These are phyloP conservation scores for Teleogryllus occipitalis DNA, from an alignment of 1,140 invertebrate species.

Conservation along the genomic window DNA sequence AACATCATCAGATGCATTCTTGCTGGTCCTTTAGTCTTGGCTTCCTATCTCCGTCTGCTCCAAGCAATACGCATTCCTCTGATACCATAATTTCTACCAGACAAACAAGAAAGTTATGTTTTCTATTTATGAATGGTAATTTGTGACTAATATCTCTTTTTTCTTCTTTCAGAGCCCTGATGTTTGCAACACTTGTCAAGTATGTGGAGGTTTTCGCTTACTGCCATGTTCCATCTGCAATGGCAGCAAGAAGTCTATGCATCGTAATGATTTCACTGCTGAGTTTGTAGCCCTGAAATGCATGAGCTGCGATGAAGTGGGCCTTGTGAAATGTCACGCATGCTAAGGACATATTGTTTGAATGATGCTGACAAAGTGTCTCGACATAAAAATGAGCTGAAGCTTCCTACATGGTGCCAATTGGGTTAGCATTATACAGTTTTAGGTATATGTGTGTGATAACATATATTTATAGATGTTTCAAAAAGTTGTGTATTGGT, in stretches of 20 bases:
- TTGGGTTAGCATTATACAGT: not conserved
- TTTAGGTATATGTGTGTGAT: not conserved
- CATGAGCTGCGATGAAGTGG: constrained; percentile 93
- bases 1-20: too few relatives aligned
- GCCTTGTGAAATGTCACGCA: constrained; percentile 74
- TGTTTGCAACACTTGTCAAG: constrained; percentile 66
- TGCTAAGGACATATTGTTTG: constrained; percentile 41
- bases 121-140: too few relatives aligned
- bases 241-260: constrained; percentile 89
- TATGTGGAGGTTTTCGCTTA: constrained; percentile 83
- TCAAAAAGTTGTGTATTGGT: not conserved
- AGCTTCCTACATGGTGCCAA: not conserved
- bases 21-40: too few relatives aligned
- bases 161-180: constrained; percentile 57
- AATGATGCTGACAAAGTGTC: not conserved
- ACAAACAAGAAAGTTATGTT: too few relatives aligned
- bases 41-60: too few relatives aligned
- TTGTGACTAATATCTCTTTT: not conserved
- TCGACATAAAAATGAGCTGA: not conserved
- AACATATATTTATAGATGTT: not conserved
- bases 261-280: constrained; percentile 86
- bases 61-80: too few relatives aligned
- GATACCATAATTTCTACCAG: too few relatives aligned
- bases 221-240: constrained; percentile 84
- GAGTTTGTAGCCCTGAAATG: constrained; percentile 93